These are phyloP conservation scores for Batillaria attramentaria DNA, from an alignment of 1,140 invertebrate species.

Conservation along the genomic window DNA sequence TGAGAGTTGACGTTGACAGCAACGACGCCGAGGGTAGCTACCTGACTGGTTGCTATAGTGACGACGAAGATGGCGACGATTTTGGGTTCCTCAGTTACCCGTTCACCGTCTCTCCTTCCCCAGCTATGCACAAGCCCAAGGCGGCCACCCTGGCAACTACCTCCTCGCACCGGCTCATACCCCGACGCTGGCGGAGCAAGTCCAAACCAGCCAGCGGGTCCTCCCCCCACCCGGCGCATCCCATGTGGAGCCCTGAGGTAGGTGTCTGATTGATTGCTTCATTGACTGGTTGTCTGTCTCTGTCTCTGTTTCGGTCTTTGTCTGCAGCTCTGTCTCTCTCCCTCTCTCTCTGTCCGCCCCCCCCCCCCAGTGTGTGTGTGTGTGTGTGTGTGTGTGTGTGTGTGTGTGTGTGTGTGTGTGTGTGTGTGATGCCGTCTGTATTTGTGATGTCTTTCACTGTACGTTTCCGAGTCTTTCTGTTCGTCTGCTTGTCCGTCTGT, in stretches of 20 bases:
- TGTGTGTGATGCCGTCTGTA: neutral
- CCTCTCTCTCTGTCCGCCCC: neutral
- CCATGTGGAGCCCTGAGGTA: slow-evolving; percentile 86
- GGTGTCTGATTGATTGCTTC: slow-evolving; percentile 65
- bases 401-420: neutral
- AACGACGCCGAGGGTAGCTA: neutral
- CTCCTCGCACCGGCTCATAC: slow-evolving; percentile 79
- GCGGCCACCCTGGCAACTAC: slow-evolving; percentile 67
- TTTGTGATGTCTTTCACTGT: neutral
- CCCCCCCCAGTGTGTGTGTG: neutral
- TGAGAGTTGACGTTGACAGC: slow-evolving; percentile 41
- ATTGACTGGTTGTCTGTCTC: neutral
- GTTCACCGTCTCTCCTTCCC: slow-evolving; percentile 36
- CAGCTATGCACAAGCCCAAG: slow-evolving; percentile 64
- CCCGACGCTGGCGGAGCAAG: slow-evolving; percentile 87
- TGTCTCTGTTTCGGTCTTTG: neutral
- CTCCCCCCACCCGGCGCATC: slow-evolving; percentile 55
- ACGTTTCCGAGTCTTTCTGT: neutral
- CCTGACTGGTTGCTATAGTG: slow-evolving; percentile 43
- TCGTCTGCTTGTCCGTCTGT: too few relatives aligned
- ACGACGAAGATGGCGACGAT: slow-evolving; percentile 66
- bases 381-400: slow-evolving; percentile 16
- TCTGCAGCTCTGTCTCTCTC: neutral
- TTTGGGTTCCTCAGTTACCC: slow-evolving; percentile 63
- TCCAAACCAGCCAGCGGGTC: slow-evolving; percentile 80